These are phyloP conservation scores for Lophius piscatorius DNA, from an alignment of 2,113 vertebrate species.

Conservation along the genomic window DNA sequence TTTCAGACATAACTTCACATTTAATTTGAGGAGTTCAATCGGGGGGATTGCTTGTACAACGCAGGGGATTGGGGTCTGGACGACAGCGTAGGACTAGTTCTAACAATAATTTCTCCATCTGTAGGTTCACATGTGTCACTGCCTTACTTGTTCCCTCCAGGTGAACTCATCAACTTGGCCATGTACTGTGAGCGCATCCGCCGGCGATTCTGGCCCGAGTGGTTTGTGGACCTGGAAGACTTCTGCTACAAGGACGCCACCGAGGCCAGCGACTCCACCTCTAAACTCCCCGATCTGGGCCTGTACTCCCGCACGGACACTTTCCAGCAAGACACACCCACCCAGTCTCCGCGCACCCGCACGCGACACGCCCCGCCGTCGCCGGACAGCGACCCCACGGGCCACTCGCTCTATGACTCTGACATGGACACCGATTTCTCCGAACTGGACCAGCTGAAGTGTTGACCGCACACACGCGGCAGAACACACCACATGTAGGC, in stretches of 20 bases:
- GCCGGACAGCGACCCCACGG: conserved; percentile 92
- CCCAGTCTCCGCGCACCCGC: conserved; percentile 28
- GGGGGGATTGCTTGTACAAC: too few species aligned
- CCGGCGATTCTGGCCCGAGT: conserved; percentile 97
- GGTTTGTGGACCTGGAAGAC: conserved; percentile 93
- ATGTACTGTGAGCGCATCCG: conserved; percentile 98
- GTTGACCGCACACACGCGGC: conserved; percentile 62
- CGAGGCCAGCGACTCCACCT: conserved; percentile 79
- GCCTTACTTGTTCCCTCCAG: conserved; percentile 69
- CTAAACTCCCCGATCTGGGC: conserved; percentile 88
- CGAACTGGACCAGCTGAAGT: conserved; percentile 91
- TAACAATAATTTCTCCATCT: not conserved
- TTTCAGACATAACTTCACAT: too few species aligned
- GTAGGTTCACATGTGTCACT: not conserved
- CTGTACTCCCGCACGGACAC: conserved; percentile 93
- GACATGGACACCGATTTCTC: conserved; percentile 96
- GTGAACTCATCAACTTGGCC: conserved; percentile 96
- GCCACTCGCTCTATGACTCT: conserved; percentile 93
- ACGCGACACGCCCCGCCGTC: conserved; percentile 80
- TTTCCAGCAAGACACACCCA: conserved; percentile 84
- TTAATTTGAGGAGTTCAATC: too few species aligned
- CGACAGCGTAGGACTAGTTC: too few species aligned
- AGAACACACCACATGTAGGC: conserved; percentile 10
- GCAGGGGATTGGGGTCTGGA: too few species aligned
- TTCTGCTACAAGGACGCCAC: conserved; percentile 87